Conservation (phyloP, 2,888 invertebrate species). For the Hirtodrosophila alboralis region DNA sequence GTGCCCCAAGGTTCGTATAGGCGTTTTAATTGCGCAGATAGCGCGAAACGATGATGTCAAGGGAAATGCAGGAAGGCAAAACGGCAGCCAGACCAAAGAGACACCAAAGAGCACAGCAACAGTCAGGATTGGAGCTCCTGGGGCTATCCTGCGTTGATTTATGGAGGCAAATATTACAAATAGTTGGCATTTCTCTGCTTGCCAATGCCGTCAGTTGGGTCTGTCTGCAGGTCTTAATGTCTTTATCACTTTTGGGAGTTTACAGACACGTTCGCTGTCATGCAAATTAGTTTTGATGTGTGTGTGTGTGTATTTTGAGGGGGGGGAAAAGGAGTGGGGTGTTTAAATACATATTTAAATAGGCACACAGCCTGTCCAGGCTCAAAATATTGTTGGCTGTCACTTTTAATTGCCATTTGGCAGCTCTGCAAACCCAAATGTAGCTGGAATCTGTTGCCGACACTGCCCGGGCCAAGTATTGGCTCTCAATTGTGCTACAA, state of each 20-base stretch:
- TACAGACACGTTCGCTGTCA: slow-evolving; percentile 34
- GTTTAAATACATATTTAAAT: slow-evolving; percentile 51
- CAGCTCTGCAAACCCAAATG: slow-evolving; percentile 13
- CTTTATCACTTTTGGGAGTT: slow-evolving; percentile 61
- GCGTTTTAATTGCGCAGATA: slow-evolving; percentile 57
- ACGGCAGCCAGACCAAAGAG: too few species aligned
- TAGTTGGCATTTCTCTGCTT: slow-evolving; percentile 44
- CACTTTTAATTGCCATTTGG: slow-evolving; percentile 51
- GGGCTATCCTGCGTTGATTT: slow-evolving; percentile 47
- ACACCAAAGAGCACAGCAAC: slow-evolving; percentile 21
- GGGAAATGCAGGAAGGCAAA: slow-evolving; percentile 6
- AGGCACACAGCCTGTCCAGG: slow-evolving; percentile 6
- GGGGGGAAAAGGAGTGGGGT: background rate
- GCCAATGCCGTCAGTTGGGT: slow-evolving; percentile 10
- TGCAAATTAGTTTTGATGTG: slow-evolving; percentile 52
- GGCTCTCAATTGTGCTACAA: slow-evolving; percentile 14
- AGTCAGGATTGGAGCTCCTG: slow-evolving; percentile 17
- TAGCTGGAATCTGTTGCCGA: slow-evolving; percentile 22
- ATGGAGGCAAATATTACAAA: slow-evolving; percentile 40
- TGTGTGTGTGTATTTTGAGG: slow-evolving; percentile 7
- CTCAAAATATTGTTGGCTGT: slow-evolving; percentile 35
- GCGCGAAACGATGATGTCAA: slow-evolving; percentile 29
- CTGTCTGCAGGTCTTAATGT: slow-evolving; percentile 52
- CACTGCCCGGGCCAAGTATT: slow-evolving; percentile 8
- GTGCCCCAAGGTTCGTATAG: background rate